Conservation (phyloP, 2,888 invertebrate species). For the Chrysolina haemoptera region DNA sequence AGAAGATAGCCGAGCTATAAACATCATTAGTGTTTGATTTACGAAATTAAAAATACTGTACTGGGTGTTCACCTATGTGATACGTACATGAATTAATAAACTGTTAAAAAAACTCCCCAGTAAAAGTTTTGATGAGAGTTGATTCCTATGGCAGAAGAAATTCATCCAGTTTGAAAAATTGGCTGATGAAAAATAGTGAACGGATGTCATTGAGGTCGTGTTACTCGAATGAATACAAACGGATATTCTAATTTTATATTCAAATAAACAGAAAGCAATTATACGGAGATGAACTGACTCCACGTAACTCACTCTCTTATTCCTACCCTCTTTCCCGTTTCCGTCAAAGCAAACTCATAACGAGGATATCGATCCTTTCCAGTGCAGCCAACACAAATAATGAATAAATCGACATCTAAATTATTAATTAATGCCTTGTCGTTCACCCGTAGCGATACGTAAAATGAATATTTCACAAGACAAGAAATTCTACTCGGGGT, state of each 20-base stretch:
- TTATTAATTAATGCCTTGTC: constrained; percentile 41
- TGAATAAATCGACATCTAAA: constrained; percentile 44
- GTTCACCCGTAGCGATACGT: constrained; percentile 43
- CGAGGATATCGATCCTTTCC: constrained; percentile 36
- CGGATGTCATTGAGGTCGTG: neutral
- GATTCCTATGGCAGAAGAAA: too few relatives aligned
- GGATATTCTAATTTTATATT: neutral
- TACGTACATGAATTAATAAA: too few relatives aligned
- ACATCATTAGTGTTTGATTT: too few relatives aligned
- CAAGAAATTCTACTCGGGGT: constrained; percentile 11
- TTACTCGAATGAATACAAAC: neutral
- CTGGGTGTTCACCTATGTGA: too few relatives aligned
- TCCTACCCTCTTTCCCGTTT: neutral
- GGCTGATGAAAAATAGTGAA: too few relatives aligned
- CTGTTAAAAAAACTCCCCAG: too few relatives aligned
- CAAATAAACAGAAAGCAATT: constrained; percentile 1
- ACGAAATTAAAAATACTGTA: too few relatives aligned
- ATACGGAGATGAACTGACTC: neutral
- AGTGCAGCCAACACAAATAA: constrained; percentile 41
- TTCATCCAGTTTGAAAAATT: too few relatives aligned
- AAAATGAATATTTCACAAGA: constrained; percentile 42
- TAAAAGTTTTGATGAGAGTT: too few relatives aligned
- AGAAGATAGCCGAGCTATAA: too few relatives aligned
- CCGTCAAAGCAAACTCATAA: constrained; percentile 3
- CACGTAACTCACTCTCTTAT: neutral